phyloP scores from a whole-genome alignment of 2,888 invertebrate species.

The Drosophila cracens region DNA sequence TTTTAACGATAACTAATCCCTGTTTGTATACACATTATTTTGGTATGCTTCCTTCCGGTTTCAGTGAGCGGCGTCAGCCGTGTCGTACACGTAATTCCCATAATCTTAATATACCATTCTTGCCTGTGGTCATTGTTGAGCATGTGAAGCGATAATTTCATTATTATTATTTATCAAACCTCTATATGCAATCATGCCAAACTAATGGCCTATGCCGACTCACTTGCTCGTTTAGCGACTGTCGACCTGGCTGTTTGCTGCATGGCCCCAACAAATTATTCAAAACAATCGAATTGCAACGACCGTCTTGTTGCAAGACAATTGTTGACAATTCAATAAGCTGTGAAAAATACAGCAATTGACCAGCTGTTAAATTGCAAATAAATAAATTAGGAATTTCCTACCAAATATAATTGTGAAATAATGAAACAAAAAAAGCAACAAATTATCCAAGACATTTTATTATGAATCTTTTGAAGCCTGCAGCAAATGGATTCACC shows the following conservation, averaged over 20 bases:
- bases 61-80: constrained; percentile 19
- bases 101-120: constrained; percentile 39
- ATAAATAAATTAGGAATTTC: constrained; percentile 1
- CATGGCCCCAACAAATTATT: constrained; percentile 44
- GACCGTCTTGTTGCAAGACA: constrained; percentile 46
- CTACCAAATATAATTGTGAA: constrained; percentile 11
- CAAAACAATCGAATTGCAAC: constrained; percentile 36
- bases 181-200: constrained; percentile 60
- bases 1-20: background rate
- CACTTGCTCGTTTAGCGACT: constrained; percentile 57
- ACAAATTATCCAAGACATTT: background rate
- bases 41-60: constrained; percentile 40
- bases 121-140: constrained; percentile 13
- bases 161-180: constrained; percentile 49
- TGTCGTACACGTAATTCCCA: constrained; percentile 44
- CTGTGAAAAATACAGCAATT: constrained; percentile 42
- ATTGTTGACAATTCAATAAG: constrained; percentile 62
- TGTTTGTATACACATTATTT: background rate
- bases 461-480: background rate
- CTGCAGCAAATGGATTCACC: background rate
- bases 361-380: background rate
- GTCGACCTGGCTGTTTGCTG: constrained; percentile 18
- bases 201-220: constrained; percentile 59
- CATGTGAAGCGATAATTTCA: constrained; percentile 44
- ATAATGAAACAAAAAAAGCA: background rate